A percentile compares a stretch with the other conserved stretches of the same genome.
phyloP scores from a whole-genome alignment of 2,797 vertebrate species.

The Austrolebias charrua region DNA sequence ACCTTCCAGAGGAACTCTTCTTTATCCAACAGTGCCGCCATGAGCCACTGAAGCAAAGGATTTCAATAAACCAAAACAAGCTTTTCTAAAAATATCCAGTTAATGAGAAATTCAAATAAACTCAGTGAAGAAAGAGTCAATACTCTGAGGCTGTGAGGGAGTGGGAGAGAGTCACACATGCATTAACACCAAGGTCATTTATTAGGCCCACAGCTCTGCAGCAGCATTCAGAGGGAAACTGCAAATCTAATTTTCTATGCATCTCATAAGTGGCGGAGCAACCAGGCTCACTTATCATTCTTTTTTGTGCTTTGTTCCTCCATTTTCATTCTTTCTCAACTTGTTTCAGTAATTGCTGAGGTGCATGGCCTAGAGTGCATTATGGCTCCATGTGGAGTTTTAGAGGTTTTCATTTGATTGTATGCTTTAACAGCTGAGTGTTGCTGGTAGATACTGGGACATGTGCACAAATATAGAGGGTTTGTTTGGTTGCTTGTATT shows the following conservation, averaged over 20 bases:
- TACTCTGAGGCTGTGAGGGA: conserved; percentile 41
- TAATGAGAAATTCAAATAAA: conserved; percentile 61
- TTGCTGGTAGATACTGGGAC: neutral
- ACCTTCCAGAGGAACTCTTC: conserved; percentile 9
- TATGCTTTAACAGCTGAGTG: neutral
- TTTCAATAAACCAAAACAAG: conserved; percentile 51
- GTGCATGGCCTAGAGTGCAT: conserved; percentile 23
- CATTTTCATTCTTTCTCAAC: conserved; percentile 33
- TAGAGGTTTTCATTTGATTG: conserved; percentile 16
- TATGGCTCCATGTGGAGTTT: conserved; percentile 21
- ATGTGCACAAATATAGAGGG: neutral
- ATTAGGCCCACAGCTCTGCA: conserved; percentile 49
- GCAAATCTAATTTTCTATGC: conserved; percentile 59
- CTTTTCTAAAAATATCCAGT: conserved; percentile 56
- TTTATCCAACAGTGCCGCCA: conserved; percentile 12
- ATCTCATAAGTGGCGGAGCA: conserved; percentile 52
- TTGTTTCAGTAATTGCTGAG: conserved; percentile 36
- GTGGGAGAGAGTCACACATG: conserved; percentile 41
- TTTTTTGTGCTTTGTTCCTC: conserved; percentile 29
- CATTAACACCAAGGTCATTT: conserved; percentile 64
- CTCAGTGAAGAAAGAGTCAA: conserved; percentile 48
- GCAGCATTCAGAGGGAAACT: conserved; percentile 45
- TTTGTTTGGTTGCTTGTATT: neutral
- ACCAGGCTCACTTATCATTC: conserved; percentile 51
- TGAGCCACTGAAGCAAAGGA: conserved; percentile 40